Base-by-base conservation (phyloP, 2,113 vertebrate genomes). In the Mesocricetus auratus region DNA sequence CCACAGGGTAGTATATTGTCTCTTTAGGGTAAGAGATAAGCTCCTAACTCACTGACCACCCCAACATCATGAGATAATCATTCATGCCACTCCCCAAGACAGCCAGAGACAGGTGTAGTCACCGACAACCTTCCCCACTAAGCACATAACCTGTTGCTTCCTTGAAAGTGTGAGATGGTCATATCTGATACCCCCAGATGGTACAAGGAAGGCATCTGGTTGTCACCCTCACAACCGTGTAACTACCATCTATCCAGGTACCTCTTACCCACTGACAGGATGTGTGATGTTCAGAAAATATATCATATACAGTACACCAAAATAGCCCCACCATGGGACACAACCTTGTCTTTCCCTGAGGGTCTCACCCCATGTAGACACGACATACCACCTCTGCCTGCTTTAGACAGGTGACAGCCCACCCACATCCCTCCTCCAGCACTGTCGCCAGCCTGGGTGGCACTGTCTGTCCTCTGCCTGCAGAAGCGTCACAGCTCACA, bases 401-500 rank as follows among this genome's bases (percentile, higher is more conserved):
- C 85, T 83, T 31, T 24, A 22, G 97, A 96, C 71, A 92, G 96
- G 94, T 94, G 96, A 95, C 86, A 94, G 75, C 96, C 82, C 95
- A 85, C 91, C 90, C 73, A 75, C 56, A 29, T 31, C 26, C 90
- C 39, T 79, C 58, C 91, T 83, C 93, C 85, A 42, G 75, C 73
- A 64, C 45, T 86, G 92, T 93, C 13, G 1, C 94, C 92, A 96
- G 95, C 62, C 93, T 47, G 86, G 90, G 97, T 93, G 93, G 94
- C 96, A 94, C 96, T 73, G 96, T 98, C 96, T 77, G 96, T 97
- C 97, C 92, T 97, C 95, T 94, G 97, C 91, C 95, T 96, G 95
- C 96, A 96, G 94, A 95, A 83, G 86, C 56, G 97, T 98, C 97
- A 97, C 97, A 97, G 97, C 95, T 97, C 97, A 98, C 96, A 97